A percentile compares a stretch with the other conserved stretches of the same genome.
Evolutionary conservation across 1,140 invertebrate species (phyloP).

Genomic region (Drosophila funebris): DNA sequence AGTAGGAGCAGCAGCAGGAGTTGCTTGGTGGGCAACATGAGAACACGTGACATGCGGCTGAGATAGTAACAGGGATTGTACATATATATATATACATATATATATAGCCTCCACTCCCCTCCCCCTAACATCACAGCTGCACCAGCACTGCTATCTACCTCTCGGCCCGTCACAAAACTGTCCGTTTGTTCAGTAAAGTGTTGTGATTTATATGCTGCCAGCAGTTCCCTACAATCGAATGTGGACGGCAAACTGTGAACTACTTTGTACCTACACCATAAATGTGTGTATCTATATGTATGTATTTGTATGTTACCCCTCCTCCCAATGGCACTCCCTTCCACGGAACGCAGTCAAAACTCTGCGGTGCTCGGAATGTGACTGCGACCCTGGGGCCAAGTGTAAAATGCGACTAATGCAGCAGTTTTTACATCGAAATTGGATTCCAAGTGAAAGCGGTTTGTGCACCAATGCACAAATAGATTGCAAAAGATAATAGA

Average conservation of each 20-base stretch:
- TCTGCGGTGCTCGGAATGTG: slow-evolving; percentile 11
- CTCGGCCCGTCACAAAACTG: slow-evolving; percentile 18
- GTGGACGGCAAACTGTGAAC: slow-evolving; percentile 16
- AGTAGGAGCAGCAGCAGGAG: not conserved
- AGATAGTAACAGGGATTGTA: slow-evolving; percentile 50
- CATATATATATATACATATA: too few species aligned
- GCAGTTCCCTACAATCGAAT: slow-evolving; percentile 34
- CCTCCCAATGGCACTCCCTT: too few species aligned
- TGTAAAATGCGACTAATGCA: slow-evolving; percentile 40
- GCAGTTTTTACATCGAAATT: slow-evolving; percentile 31
- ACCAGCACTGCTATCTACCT: not conserved
- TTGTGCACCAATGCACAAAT: slow-evolving; percentile 39
- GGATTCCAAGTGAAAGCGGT: slow-evolving; percentile 10
- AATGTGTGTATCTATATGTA: not conserved
- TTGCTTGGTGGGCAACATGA: slow-evolving; percentile 11
- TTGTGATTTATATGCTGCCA: slow-evolving; percentile 61
- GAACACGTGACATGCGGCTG: slow-evolving; percentile 61
- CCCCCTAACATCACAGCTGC: too few species aligned
- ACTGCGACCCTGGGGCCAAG: slow-evolving; percentile 39
- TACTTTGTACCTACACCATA: slow-evolving; percentile 11
- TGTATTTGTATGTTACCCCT: not conserved
- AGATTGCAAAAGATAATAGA: slow-evolving; percentile 22
- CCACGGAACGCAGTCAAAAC: not conserved
- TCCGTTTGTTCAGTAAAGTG: slow-evolving; percentile 58
- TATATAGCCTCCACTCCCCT: not conserved